Conservation (phyloP, 2,797 vertebrate species). For the Neostethus bicornis region DNA sequence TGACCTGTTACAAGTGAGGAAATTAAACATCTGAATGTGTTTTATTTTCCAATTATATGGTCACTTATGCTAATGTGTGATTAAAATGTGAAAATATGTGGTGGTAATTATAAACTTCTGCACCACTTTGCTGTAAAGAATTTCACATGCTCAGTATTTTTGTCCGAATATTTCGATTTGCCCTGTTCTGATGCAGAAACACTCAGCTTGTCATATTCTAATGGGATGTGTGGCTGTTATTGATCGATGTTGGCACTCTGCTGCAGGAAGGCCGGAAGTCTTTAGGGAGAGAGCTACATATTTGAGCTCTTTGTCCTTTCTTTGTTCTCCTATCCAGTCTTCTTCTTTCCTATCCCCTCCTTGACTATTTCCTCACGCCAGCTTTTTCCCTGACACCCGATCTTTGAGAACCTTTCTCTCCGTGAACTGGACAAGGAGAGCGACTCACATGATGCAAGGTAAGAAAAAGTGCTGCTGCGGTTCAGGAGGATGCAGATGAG, state of each 20-base stretch:
- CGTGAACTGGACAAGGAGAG: conserved; percentile 61
- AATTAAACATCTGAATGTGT: no score
- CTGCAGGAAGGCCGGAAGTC: conserved; percentile 46
- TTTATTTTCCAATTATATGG: no score
- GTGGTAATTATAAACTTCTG: no score
- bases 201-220: not conserved
- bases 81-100: no score
- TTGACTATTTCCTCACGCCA: not conserved
- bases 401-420: conserved; percentile 17
- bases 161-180: not conserved
- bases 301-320: conserved; percentile 50
- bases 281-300: conserved; percentile 36
- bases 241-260: conserved; percentile 43
- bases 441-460: conserved; percentile 85
- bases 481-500: conserved; percentile 3
- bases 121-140: no score
- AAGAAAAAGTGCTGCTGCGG: conserved; percentile 33
- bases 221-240: conserved; percentile 38
- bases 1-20: no score
- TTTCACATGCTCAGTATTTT: not conserved
- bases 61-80: not conserved
- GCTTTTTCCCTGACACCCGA: not conserved
- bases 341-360: conserved; percentile 1
- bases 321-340: conserved; percentile 31
- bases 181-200: not conserved